Conservation (phyloP, 2,113 vertebrate genomes). For the Reinhardtius hippoglossoides region DNA sequence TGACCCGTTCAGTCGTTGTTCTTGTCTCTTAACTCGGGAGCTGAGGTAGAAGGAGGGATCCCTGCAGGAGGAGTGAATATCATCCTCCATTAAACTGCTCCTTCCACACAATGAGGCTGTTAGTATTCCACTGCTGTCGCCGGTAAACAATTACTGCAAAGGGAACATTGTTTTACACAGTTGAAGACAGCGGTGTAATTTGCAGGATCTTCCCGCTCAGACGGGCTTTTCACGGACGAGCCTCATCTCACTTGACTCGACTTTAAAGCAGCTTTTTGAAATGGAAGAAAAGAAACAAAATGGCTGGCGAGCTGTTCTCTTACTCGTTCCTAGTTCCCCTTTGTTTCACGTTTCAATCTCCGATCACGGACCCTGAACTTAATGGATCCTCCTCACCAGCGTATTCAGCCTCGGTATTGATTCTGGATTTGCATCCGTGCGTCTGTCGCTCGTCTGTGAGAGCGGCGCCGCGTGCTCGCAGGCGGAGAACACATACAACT, state of each 20-base stretch:
- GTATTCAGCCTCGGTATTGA: constrained; percentile 40
- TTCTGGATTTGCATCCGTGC: constrained; percentile 48
- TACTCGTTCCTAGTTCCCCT: no score
- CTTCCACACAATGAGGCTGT: constrained; percentile 17
- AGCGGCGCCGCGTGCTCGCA: background rate
- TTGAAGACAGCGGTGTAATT: background rate
- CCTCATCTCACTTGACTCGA: background rate
- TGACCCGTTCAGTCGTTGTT: background rate
- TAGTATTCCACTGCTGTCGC: constrained; percentile 19
- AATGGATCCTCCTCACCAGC: constrained; percentile 19
- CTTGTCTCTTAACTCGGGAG: background rate
- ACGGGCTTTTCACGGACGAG: background rate
- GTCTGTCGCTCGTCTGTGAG: constrained; percentile 24
- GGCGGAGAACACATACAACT: constrained; percentile 3
- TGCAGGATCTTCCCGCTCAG: background rate
- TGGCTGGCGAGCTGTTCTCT: background rate
- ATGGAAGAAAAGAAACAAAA: constrained; percentile 6
- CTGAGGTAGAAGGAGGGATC: background rate
- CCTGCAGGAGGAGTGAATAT: constrained; percentile 24
- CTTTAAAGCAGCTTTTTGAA: constrained; percentile 11
- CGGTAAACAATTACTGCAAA: constrained; percentile 9
- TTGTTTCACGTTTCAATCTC: background rate
- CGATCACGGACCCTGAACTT: constrained; percentile 3
- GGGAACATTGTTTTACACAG: constrained; percentile 3
- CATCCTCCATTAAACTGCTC: constrained; percentile 4